A percentile compares a stretch with the other conserved stretches of the same genome.
These are phyloP conservation scores for Galagoides demidoff DNA, from an alignment of 2,797 vertebrate genomes.

Conservation along the genomic window DNA sequence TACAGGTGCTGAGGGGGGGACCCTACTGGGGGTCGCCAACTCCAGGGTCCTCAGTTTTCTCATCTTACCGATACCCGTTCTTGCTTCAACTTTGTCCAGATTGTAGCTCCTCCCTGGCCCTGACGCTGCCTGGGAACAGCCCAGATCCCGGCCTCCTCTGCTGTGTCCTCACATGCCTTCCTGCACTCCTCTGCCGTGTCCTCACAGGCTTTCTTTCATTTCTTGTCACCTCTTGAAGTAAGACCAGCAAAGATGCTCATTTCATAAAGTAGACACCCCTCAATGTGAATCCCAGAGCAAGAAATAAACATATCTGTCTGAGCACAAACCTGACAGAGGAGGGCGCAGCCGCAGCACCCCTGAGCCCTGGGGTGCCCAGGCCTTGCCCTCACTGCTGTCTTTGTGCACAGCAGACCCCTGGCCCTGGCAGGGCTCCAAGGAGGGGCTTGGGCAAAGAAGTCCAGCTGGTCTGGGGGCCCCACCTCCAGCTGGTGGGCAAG, in stretches of 20 bases:
- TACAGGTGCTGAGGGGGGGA: not conserved
- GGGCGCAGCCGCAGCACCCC: not conserved
- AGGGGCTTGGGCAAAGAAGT: not conserved
- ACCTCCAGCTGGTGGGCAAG: not conserved
- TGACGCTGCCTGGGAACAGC: not conserved
- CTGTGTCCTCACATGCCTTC: not conserved
- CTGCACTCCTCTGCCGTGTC: not conserved
- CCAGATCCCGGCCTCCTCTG: not conserved
- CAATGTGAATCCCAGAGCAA: not conserved
- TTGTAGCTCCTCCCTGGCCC: not conserved
- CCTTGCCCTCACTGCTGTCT: fast-evolving
- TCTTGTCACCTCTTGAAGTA: not conserved
- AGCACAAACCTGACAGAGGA: not conserved
- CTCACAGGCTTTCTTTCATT: not conserved
- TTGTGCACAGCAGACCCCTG: not conserved
- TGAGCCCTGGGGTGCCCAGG: not conserved
- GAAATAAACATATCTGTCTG: not conserved
- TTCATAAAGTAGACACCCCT: not conserved
- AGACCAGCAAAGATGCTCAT: not conserved
- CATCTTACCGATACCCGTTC: not conserved
- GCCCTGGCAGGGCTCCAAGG: not conserved
- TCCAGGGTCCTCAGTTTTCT: not conserved
- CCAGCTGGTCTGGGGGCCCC: not conserved
- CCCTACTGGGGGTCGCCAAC: not conserved
- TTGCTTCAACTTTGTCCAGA: not conserved